phyloP scores from a whole-genome alignment of 2,113 vertebrate species.

The Corapipo altera region DNA sequence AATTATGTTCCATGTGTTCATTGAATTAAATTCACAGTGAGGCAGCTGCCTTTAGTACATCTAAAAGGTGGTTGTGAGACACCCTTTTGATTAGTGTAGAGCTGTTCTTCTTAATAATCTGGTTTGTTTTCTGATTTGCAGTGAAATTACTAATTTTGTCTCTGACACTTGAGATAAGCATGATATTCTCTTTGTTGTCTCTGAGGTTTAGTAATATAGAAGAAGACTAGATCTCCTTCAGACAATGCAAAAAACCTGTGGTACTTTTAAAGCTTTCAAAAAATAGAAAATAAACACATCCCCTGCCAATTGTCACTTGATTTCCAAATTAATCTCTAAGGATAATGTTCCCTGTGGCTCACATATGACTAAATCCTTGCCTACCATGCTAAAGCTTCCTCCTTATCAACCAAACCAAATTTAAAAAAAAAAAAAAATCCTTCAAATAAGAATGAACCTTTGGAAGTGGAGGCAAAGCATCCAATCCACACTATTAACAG shows the following conservation, averaged over 20 bases:
- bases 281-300: neutral
- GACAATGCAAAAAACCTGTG: slow-evolving; percentile 10
- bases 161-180: neutral
- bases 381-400: neutral
- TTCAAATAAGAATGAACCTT: neutral
- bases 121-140: slow-evolving; percentile 38
- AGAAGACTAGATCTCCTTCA: slow-evolving; percentile 3
- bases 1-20: neutral
- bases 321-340: slow-evolving; percentile 40
- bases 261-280: slow-evolving; percentile 35
- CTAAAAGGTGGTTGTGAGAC: neutral
- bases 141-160: slow-evolving; percentile 48
- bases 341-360: neutral
- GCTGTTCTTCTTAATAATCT: neutral
- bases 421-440: neutral
- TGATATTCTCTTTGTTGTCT: slow-evolving; percentile 23
- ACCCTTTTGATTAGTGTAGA: neutral
- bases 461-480: neutral
- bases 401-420: slow-evolving; percentile 27
- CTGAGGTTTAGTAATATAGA: slow-evolving; percentile 18
- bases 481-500: neutral
- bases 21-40: slow-evolving; percentile 37
- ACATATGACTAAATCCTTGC: slow-evolving; percentile 12
- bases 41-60: neutral
- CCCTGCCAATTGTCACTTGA: neutral